Conservation (phyloP, 1,140 invertebrate species). For the Leguminivora glycinivorella region DNA sequence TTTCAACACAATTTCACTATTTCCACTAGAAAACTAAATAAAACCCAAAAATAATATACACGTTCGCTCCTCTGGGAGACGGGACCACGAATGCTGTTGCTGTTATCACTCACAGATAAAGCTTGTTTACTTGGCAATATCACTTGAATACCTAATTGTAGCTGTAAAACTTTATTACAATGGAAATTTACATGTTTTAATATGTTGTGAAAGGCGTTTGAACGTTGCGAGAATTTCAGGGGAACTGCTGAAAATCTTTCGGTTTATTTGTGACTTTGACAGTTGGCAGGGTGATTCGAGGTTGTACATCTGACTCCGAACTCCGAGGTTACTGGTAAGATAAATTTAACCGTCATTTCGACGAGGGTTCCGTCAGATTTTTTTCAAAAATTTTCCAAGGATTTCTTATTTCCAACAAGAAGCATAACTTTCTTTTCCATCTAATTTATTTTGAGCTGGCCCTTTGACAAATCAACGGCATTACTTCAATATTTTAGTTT, state of each 20-base stretch:
- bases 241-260: not conserved
- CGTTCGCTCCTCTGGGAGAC: conserved; percentile 41
- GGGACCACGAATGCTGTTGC: conserved; percentile 50
- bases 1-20: conserved; percentile 31
- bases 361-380: not conserved
- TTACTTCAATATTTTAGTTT: no score
- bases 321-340: not conserved
- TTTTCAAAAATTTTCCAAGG: no score
- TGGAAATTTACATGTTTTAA: conserved; percentile 54
- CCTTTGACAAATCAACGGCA: no score
- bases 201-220: not conserved
- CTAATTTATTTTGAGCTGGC: no score
- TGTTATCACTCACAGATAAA: conserved; percentile 48
- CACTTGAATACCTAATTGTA: conserved; percentile 22
- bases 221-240: not conserved
- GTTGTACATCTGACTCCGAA: conserved; percentile 13
- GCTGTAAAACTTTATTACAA: conserved; percentile 38
- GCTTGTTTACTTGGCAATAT: conserved; percentile 45
- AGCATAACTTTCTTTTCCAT: no score
- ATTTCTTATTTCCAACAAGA: no score
- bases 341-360: not conserved
- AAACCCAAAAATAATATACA: conserved; percentile 29
- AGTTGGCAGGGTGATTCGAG: conserved; percentile 8
- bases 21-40: not conserved
- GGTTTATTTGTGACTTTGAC: conserved; percentile 28